phyloP scores from a whole-genome alignment of 2,797 vertebrate genomes.

The Spatula versicolor region DNA sequence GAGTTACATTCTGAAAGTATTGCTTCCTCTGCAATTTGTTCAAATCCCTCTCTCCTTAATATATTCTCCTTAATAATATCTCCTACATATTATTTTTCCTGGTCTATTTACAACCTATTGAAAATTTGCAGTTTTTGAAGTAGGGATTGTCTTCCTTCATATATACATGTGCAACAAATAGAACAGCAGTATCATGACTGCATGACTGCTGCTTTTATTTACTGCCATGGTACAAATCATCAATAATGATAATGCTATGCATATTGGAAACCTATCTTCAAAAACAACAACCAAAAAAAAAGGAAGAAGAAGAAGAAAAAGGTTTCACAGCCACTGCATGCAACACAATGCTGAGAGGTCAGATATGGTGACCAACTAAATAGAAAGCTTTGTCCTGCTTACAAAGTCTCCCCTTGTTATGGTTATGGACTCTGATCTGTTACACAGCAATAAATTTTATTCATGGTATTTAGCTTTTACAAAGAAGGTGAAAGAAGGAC shows the following conservation, averaged over 20 bases:
- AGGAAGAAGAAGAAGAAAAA: neutral
- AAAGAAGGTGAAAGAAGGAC: conserved; percentile 17
- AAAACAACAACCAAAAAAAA: neutral
- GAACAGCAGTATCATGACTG: neutral
- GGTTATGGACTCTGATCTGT: conserved; percentile 32
- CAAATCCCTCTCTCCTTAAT: neutral
- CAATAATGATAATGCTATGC: neutral
- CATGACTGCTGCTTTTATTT: neutral
- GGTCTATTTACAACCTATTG: neutral
- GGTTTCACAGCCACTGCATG: neutral
- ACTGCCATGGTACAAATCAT: neutral
- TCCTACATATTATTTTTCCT: neutral
- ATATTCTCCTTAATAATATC: no score
- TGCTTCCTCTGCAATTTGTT: neutral
- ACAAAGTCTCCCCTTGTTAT: conserved; percentile 35
- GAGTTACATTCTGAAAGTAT: neutral
- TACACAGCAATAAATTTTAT: conserved; percentile 49
- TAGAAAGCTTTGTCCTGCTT: neutral
- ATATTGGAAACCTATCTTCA: neutral
- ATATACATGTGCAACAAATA: neutral
- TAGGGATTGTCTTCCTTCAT: neutral
- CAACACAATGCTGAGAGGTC: neutral
- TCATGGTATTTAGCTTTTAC: conserved; percentile 18
- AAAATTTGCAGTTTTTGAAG: neutral
- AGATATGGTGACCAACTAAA: conserved; percentile 24